Evolutionary conservation across 2,113 vertebrate genomes (phyloP).

Genomic region (Carollia perspicillata): DNA sequence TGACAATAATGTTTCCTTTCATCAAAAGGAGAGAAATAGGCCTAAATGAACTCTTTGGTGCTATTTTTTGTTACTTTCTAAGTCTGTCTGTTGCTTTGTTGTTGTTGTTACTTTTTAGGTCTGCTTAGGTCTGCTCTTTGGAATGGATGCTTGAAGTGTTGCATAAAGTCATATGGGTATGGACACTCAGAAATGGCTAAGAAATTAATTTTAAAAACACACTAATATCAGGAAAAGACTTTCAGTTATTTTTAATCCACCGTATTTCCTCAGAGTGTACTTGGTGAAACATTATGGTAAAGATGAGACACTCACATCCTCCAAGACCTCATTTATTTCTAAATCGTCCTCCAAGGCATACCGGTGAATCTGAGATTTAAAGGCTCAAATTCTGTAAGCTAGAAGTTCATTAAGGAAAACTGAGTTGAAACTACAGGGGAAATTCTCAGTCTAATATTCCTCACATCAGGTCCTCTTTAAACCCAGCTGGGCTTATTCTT

Average conservation of each 20-base stretch:
- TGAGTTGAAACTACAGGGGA: slow-evolving; percentile 47
- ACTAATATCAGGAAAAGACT: background rate
- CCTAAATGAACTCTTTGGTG: background rate
- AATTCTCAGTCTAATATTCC: slow-evolving; percentile 23
- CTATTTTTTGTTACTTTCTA: background rate
- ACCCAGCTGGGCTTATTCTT: background rate
- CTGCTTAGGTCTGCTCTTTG: background rate
- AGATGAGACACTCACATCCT: slow-evolving; percentile 18
- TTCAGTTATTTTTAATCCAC: background rate
- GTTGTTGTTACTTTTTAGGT: background rate
- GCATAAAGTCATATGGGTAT: background rate
- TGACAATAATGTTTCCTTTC: background rate
- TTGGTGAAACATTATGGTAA: slow-evolving; percentile 21
- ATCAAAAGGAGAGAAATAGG: background rate
- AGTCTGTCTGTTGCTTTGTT: background rate
- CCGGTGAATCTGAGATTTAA: slow-evolving; percentile 15
- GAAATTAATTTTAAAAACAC: background rate
- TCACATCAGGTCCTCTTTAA: slow-evolving; percentile 35
- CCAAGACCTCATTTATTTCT: slow-evolving; percentile 3
- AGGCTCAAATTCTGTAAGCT: slow-evolving; percentile 21
- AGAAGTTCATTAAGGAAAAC: slow-evolving; percentile 52
- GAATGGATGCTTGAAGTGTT: background rate
- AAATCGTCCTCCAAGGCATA: slow-evolving; percentile 9
- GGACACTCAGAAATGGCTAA: background rate
- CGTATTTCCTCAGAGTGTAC: background rate